Evolutionary conservation across 2,113 vertebrate species (phyloP).

Genomic region (Cheirogaleus medius): DNA sequence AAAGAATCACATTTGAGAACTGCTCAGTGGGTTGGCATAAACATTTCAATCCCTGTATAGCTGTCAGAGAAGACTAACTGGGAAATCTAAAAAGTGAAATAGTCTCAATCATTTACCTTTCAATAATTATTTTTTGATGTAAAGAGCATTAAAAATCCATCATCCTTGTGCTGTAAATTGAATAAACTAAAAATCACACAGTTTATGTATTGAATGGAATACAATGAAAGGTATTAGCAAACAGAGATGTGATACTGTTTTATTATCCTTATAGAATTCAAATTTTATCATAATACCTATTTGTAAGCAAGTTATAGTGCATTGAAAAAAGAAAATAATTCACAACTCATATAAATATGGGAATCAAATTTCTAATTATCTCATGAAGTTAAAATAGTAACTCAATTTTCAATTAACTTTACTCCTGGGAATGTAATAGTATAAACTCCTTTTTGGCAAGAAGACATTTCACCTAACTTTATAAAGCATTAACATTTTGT

Average conservation of each 20-base stretch:
- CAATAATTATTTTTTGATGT: constrained; percentile 53
- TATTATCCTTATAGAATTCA: background rate
- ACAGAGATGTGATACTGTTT: background rate
- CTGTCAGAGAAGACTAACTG: constrained; percentile 47
- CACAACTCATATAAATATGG: background rate
- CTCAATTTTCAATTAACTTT: constrained; percentile 16
- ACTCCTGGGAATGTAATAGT: background rate
- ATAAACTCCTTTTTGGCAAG: background rate
- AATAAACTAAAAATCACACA: background rate
- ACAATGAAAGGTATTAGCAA: constrained; percentile 18
- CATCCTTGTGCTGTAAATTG: background rate
- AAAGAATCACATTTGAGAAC: constrained; percentile 47
- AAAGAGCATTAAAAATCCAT: constrained; percentile 1
- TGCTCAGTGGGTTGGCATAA: constrained; percentile 40
- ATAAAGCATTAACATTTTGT: background rate
- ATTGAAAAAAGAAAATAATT: background rate
- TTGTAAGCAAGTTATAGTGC: background rate
- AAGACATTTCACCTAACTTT: constrained; percentile 28
- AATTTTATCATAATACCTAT: background rate
- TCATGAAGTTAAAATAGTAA: constrained; percentile 23
- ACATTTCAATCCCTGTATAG: constrained; percentile 34
- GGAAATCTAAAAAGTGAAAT: constrained; percentile 24
- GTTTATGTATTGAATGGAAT: background rate
- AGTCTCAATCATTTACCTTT: constrained; percentile 31
- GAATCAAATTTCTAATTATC: background rate